Evolutionary conservation across 1,140 invertebrate species (phyloP), one percentile per base, ranked within the genome.

Genomic region (Caerostris darwini): DNA sequence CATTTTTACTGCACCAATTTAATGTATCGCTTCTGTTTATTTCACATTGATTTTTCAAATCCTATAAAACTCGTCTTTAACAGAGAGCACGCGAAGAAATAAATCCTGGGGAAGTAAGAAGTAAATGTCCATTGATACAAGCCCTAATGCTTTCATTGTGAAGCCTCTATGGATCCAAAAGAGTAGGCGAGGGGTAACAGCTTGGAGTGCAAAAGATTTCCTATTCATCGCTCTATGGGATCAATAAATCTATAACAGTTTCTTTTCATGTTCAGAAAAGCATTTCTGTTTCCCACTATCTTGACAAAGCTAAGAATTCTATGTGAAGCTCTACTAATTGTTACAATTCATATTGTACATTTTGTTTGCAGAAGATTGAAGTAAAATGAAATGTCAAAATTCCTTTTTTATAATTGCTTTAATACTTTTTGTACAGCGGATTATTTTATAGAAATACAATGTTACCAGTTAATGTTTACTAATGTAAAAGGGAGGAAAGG

Each of bases 201-300:
- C 87, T 87, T 53, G 50, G 56, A 19, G 56, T 69, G 61, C 67
- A 71, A 71, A 90, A 57, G 67, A 90, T 69, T 90, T 90, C 64
- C 67, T 71, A 90, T 90, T 90, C 87, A 90, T 90, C 67, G 61
- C 56, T 57, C 53, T 90, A 10, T 19, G 50, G 87, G 61, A 90
- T 90, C 87, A 58, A 90, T 90, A 71, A 71, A 67, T 58, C 53
- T 90, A 90, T 90, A 83, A 10, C 81, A 7, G 10, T 56, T 59
- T 61, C 85, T 58, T 57, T 71, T 71, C 69, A 34, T 71, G 34
- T 10, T 10, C 61, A 64, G 61, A 64, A 10, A 12, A 10, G 54
- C 64, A 67, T 12, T 85, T 85, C 14, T 57, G 17, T 3, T 81
- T 85, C 64, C 64, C 64, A 67, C 64, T 12, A 5, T 34, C 19